Conservation (phyloP, 2,888 invertebrate genomes). For the Silvanus unidentatus region DNA sequence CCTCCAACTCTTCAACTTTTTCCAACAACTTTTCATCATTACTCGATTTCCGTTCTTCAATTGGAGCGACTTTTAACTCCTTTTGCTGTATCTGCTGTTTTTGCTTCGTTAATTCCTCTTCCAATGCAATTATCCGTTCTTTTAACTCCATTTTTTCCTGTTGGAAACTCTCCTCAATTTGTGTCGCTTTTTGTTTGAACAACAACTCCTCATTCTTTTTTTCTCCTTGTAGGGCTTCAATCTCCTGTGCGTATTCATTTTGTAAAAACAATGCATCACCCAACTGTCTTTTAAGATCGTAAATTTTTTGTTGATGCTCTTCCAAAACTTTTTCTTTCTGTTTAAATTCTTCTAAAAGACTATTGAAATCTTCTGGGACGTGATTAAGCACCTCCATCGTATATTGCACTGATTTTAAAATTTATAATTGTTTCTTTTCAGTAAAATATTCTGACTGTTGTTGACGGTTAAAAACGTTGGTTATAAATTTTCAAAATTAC, state of each 20-base stretch:
- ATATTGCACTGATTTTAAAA: too few species aligned
- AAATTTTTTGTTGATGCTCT: conserved; percentile 27
- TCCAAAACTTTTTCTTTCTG: conserved; percentile 24
- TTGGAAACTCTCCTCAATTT: conserved; percentile 19
- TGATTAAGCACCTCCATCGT: too few species aligned
- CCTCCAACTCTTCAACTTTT: not conserved
- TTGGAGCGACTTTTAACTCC: conserved; percentile 12
- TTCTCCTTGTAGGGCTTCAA: conserved; percentile 22
- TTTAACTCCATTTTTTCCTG: not conserved
- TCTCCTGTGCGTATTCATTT: conserved; percentile 28
- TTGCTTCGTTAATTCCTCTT: conserved; percentile 15
- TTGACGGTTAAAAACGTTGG: too few species aligned
- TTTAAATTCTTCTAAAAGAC: conserved; percentile 15
- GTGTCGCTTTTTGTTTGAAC: conserved; percentile 17
- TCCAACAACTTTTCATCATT: not conserved
- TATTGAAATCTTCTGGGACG: conserved; percentile 17
- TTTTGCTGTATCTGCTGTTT: conserved; percentile 17
- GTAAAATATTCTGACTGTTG: too few species aligned
- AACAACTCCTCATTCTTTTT: conserved; percentile 14
- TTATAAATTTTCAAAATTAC: too few species aligned
- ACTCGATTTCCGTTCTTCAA: conserved; percentile 15
- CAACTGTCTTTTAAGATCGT: conserved; percentile 29
- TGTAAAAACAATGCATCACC: conserved; percentile 24
- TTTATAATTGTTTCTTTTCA: too few species aligned
- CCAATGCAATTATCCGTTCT: not conserved